phyloP scores from a whole-genome alignment of 2,113 vertebrate genomes.

The Apeltes quadracus region DNA sequence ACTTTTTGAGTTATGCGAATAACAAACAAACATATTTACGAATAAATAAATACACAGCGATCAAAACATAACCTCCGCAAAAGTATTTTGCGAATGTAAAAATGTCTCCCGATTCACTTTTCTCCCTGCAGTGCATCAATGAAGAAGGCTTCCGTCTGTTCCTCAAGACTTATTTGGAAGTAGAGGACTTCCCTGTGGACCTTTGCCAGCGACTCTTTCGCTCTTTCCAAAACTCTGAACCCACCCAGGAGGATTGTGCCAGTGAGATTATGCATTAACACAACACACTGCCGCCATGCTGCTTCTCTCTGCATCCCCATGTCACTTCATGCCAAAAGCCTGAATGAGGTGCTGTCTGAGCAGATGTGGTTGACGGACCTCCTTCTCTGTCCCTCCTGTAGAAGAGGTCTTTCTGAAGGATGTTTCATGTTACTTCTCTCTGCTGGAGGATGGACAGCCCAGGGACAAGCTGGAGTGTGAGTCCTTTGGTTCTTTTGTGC shows the following conservation, averaged over 20 bases:
- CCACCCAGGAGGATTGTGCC: conserved; percentile 54
- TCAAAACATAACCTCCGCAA: no score
- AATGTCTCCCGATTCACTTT: not conserved
- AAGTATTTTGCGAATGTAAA: no score
- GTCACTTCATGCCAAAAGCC: conserved; percentile 49
- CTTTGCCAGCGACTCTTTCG: conserved; percentile 86
- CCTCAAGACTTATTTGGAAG: conserved; percentile 87
- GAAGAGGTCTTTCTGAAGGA: conserved; percentile 87
- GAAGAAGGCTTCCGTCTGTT: conserved; percentile 87
- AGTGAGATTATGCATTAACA: conserved; percentile 65
- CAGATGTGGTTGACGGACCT: conserved; percentile 33
- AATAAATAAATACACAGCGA: no score
- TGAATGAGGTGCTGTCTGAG: conserved; percentile 16
- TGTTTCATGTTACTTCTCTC: conserved; percentile 90
- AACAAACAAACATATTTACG: no score
- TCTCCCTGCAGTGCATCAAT: conserved; percentile 79
- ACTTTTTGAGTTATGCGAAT: no score
- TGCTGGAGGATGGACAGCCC: conserved; percentile 88
- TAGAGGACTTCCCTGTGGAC: conserved; percentile 81
- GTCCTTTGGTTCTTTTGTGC: conserved; percentile 51
- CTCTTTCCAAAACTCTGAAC: conserved; percentile 85
- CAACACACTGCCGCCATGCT: conserved; percentile 31
- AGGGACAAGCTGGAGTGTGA: conserved; percentile 92
- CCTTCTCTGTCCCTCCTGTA: conserved; percentile 26
- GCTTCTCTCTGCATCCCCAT: conserved; percentile 31